phyloP scores from a whole-genome alignment of 2,113 vertebrate genomes.

The Ctenodactylus gundi region DNA sequence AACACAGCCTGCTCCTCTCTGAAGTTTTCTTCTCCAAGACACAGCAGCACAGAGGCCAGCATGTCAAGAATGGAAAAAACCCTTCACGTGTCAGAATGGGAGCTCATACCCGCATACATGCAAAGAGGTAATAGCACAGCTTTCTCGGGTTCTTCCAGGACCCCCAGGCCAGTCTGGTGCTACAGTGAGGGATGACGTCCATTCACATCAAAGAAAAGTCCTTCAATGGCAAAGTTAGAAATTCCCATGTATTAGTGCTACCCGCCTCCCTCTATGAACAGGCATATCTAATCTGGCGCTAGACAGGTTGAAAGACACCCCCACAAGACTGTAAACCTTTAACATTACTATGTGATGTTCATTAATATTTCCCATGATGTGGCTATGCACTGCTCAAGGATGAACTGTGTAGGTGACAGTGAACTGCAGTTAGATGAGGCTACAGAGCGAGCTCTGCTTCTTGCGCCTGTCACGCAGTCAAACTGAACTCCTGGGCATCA shows the following conservation, averaged over 20 bases:
- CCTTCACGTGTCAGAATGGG: neutral
- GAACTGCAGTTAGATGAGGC: neutral
- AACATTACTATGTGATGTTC: neutral
- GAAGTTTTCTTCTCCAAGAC: constrained; percentile 23
- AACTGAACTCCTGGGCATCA: neutral
- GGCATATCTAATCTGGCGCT: neutral
- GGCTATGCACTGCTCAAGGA: neutral
- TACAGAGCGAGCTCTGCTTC: neutral
- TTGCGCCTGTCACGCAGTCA: neutral
- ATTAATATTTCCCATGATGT: neutral
- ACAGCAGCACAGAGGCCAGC: neutral
- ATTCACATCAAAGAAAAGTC: neutral
- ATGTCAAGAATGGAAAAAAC: constrained; percentile 4
- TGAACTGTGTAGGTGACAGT: neutral
- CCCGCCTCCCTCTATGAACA: neutral
- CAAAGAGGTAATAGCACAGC: neutral
- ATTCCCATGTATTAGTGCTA: neutral
- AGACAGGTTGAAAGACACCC: neutral
- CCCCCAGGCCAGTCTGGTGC: neutral
- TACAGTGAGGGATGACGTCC: neutral
- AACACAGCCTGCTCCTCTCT: constrained; percentile 13
- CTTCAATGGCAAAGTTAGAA: neutral
- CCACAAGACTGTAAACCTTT: neutral
- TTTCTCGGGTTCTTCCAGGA: neutral
- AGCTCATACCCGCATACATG: neutral